Conservation (phyloP, 2,113 vertebrate species). For the Festucalex cinctus region DNA sequence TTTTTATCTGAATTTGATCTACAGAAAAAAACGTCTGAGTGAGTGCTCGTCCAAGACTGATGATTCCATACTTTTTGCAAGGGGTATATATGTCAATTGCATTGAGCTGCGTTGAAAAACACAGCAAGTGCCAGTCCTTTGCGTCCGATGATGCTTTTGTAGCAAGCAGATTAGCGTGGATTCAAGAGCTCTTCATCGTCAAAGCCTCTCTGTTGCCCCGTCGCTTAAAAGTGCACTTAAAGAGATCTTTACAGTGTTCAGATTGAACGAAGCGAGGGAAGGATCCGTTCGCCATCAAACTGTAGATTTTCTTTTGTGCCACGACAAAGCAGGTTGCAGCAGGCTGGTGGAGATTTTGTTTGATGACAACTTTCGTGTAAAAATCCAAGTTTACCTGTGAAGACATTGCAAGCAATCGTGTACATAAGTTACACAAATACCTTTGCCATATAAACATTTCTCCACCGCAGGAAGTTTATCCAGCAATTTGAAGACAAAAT, state of each 20-base stretch:
- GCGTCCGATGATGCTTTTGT: background rate
- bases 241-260: conserved; percentile 71
- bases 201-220: conserved; percentile 15
- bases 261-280: conserved; percentile 76
- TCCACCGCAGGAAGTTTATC: background rate
- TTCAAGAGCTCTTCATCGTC: conserved; percentile 8
- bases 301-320: conserved; percentile 75
- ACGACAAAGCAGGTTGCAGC: conserved; percentile 68
- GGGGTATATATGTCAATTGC: background rate
- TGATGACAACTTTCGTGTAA: conserved; percentile 63
- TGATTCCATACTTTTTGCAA: no score
- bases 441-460: background rate
- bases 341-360: conserved; percentile 69
- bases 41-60: no score
- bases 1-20: no score
- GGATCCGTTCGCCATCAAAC: conserved; percentile 75
- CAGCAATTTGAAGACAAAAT: no score
- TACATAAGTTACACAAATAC: no score
- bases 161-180: conserved; percentile 9
- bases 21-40: no score
- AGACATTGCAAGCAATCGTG: background rate
- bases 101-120: background rate
- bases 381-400: conserved; percentile 79
- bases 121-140: background rate
- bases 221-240: conserved; percentile 13